A percentile compares a stretch with the other conserved stretches of the same genome.
Evolutionary conservation across 2,888 invertebrate genomes (phyloP).

Genomic region (Timema podura): DNA sequence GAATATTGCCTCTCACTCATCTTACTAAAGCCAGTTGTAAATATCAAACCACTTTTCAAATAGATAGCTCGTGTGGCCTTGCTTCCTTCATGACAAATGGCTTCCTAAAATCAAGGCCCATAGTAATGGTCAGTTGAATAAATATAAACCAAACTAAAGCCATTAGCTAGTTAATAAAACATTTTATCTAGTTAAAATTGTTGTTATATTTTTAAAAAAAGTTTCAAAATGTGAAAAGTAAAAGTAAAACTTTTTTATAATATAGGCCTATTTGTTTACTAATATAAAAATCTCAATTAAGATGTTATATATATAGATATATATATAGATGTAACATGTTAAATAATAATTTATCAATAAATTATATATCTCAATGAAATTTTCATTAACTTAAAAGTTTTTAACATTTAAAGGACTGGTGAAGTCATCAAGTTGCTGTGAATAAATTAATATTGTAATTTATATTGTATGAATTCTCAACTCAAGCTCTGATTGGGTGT

Average conservation of each 20-base stretch:
- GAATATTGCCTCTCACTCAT: slow-evolving; percentile 98
- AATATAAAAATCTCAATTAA: neutral
- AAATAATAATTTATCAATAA: too few species aligned
- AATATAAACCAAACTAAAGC: neutral
- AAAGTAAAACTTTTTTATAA: neutral
- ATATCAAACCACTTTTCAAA: slow-evolving; percentile 83
- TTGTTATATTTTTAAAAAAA: neutral
- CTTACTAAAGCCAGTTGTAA: slow-evolving; percentile 96
- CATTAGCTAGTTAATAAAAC: neutral
- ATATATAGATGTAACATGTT: too few species aligned
- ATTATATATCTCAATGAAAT: too few species aligned
- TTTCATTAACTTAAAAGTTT: too few species aligned
- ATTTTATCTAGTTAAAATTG: neutral
- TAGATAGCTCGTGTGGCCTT: slow-evolving; percentile 90
- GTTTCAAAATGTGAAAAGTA: neutral
- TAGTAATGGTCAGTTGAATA: neutral
- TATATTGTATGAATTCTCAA: too few species aligned
- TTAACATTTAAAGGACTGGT: too few species aligned
- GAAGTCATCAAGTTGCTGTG: too few species aligned
- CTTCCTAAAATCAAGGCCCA: slow-evolving; percentile 53
- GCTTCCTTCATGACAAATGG: slow-evolving; percentile 86
- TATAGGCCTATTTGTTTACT: neutral
- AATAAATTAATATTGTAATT: too few species aligned
- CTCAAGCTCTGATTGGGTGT: too few species aligned
- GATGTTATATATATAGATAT: too few species aligned